Percentiles rank a stretch among this genome's conserved stretches.
Conservation (phyloP, 2,113 vertebrate genomes). For the Ornithorhynchus anatinus region DNA sequence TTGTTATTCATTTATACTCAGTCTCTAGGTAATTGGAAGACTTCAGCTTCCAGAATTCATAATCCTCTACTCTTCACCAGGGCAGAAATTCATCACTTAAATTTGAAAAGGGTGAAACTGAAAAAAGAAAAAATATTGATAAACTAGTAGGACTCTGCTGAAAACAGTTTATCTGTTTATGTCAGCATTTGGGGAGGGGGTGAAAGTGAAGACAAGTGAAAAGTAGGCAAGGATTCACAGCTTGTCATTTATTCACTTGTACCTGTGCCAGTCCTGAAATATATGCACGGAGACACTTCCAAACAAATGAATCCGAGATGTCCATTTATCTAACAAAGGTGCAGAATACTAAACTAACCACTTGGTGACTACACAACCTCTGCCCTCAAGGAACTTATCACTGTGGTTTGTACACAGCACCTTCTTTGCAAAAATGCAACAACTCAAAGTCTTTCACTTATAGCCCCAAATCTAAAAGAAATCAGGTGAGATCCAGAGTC, state of each 20-base stretch:
- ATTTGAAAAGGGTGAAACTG: background rate
- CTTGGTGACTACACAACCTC: too few relatives aligned
- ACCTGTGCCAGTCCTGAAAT: conserved; percentile 26
- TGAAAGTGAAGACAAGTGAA: background rate
- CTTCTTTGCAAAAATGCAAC: too few relatives aligned
- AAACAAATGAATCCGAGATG: conserved; percentile 20
- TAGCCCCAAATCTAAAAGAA: too few relatives aligned
- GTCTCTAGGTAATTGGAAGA: background rate
- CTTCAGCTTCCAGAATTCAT: conserved; percentile 1
- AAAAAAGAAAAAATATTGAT: conserved; percentile 7
- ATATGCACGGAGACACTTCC: conserved; percentile 9
- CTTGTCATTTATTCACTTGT: conserved; percentile 5
- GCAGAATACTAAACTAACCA: background rate
- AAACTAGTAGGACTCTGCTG: conserved; percentile 13
- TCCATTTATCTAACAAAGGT: conserved; percentile 13
- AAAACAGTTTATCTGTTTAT: background rate
- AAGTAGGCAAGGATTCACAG: background rate
- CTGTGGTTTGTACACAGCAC: too few relatives aligned
- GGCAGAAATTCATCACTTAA: conserved; percentile 18
- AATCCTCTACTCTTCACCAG: background rate
- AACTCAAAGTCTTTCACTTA: too few relatives aligned
- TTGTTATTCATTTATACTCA: conserved; percentile 28
- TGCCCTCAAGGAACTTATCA: too few relatives aligned
- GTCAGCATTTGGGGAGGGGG: background rate
- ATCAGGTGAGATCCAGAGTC: too few relatives aligned